Conservation (phyloP, 2,888 invertebrate genomes). For the Atrina japonica region DNA sequence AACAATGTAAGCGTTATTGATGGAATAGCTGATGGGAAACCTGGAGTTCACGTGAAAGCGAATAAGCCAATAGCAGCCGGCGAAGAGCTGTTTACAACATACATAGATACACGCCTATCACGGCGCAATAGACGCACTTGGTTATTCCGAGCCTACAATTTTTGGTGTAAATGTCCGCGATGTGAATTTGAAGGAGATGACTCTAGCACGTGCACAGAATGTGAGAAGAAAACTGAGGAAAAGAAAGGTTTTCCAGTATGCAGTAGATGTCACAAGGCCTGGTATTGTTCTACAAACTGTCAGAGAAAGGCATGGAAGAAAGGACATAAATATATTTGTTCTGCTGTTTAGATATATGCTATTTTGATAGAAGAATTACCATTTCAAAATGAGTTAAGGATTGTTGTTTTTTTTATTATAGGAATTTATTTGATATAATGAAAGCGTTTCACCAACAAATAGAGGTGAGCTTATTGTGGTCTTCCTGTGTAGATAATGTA, state of each 20-base stretch:
- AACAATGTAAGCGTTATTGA: conserved; percentile 66
- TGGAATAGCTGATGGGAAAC: conserved; percentile 52
- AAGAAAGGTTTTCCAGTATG: conserved; percentile 68
- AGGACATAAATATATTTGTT: conserved; percentile 69
- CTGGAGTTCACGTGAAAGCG: conserved; percentile 67
- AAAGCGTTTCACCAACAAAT: no score
- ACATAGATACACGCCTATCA: conserved; percentile 70
- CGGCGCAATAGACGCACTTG: conserved; percentile 66
- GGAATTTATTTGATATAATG: no score
- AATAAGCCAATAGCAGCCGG: conserved; percentile 60
- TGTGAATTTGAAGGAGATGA: conserved; percentile 72
- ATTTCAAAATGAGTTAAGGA: no score
- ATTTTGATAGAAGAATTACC: no score
- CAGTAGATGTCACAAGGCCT: conserved; percentile 69
- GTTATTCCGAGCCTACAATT: conserved; percentile 73
- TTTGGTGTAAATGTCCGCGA: conserved; percentile 72
- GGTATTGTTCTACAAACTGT: conserved; percentile 72
- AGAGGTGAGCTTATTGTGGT: no score
- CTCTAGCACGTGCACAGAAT: conserved; percentile 64
- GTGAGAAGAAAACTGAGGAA: conserved; percentile 55
- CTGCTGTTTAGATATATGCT: no score
- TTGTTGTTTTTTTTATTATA: no score
- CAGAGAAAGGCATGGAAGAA: conserved; percentile 70
- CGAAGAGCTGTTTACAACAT: conserved; percentile 69
- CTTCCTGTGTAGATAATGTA: no score